Base-by-base conservation (phyloP, 1,140 invertebrate genomes). In the Zaprionus taronus region DNA sequence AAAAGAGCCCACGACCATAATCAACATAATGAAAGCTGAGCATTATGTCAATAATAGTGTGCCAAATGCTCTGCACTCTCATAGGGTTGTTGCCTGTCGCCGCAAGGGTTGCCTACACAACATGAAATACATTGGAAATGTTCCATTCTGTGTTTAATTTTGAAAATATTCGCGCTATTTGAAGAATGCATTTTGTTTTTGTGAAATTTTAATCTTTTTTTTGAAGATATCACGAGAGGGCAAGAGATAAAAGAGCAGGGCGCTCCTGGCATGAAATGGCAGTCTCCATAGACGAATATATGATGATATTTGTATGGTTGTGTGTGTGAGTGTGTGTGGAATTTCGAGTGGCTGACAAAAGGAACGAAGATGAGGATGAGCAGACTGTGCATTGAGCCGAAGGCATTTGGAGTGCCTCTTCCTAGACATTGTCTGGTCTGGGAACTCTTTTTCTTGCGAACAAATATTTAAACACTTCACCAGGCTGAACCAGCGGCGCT, bases 31-130 rank as follows among this genome's bases (percentile, higher is more conserved):
- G 73, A 72, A 81, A 73, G 69, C 57, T 76, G 85, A 74, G 81
- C 81, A 83, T 89, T 83, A 87, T 86, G 65, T 67, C 84, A 70
- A 89, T 87, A 89, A 89, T 87, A 87, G 84, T 89, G 84, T 79
- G 81, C 78, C 84, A 87, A 83, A 77, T 89, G 81, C 65, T 34
- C 31, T 34, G 31, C 31, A 3, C 31, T 22, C 0, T 34, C 17
- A 60, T 57, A 72, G 77, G 68, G 69, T 80, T 61, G 77, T 24
- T 51, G 9, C 47, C 20, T 51, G 53, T 15, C 34, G 22, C 41
- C 15, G 51, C 58, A 75, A 79, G 83, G 83, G 83, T 85, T 80
- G 66, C 80, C 61, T 64, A 75, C 5, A 28, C 65, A 11, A 11
- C 6, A 5, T n/a, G n/a, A 44, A 51, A 51, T 9, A 9, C 9